A percentile compares a stretch with the other conserved stretches of the same genome.
Evolutionary conservation across 2,113 vertebrate genomes (phyloP).

Genomic region (Myrmecobius fasciatus): DNA sequence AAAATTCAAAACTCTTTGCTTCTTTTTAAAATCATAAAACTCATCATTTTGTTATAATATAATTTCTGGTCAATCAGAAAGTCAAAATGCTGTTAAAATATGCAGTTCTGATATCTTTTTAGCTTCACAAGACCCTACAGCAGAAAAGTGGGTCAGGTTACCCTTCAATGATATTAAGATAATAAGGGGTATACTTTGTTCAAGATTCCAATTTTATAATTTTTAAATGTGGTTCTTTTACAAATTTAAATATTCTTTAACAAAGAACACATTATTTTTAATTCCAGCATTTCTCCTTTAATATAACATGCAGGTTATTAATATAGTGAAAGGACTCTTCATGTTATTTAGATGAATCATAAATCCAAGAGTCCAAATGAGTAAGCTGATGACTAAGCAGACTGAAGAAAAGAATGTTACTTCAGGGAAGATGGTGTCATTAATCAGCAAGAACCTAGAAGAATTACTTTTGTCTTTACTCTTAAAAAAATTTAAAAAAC

Average conservation of each 20-base stretch:
- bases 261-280: neutral
- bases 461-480: slow-evolving; percentile 37
- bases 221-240: slow-evolving; percentile 34
- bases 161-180: slow-evolving; percentile 1
- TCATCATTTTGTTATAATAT: slow-evolving; percentile 29
- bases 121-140: neutral
- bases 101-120: neutral
- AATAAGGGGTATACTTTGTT: neutral
- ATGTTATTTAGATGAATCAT: slow-evolving; percentile 62
- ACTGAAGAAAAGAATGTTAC: slow-evolving; percentile 45
- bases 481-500: slow-evolving; percentile 5
- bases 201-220: slow-evolving; percentile 13
- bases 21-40: slow-evolving; percentile 34
- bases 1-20: neutral
- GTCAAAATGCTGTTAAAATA: neutral
- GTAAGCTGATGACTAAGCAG: slow-evolving; percentile 68
- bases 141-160: neutral
- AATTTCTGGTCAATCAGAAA: slow-evolving; percentile 17
- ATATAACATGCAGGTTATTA: slow-evolving; percentile 29
- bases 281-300: neutral
- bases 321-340: slow-evolving; percentile 59
- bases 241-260: slow-evolving; percentile 56
- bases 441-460: slow-evolving; percentile 43
- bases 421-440: slow-evolving; percentile 56
- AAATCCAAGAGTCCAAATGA: slow-evolving; percentile 35